A percentile compares a stretch with the other conserved stretches of the same genome.
These are phyloP conservation scores for Rhegmatorhina hoffmannsi DNA, from an alignment of 2,113 vertebrate species.

Conservation along the genomic window DNA sequence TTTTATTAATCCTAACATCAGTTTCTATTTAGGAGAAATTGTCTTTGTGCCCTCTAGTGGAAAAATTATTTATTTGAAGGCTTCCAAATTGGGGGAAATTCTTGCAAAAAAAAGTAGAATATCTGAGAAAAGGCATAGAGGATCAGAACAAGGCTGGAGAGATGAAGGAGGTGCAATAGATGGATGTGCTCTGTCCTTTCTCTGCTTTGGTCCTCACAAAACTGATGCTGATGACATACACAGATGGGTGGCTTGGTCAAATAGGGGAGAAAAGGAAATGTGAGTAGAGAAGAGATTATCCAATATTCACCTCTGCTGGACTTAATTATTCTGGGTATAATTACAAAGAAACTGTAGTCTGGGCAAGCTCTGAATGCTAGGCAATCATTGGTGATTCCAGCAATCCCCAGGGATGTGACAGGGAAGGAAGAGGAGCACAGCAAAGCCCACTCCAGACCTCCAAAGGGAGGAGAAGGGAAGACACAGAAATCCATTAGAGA, in stretches of 20 bases:
- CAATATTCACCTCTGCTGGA: background rate
- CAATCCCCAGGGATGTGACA: rapidly evolving
- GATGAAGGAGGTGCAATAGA: background rate
- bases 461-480: background rate
- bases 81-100: background rate
- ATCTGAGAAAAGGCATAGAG: background rate
- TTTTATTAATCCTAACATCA: background rate
- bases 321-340: background rate
- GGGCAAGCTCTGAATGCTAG: background rate
- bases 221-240: background rate
- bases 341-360: background rate
- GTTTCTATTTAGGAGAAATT: conserved; percentile 27
- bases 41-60: conserved; percentile 67
- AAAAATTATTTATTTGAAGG: conserved; percentile 2
- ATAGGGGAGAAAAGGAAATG: background rate
- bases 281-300: background rate
- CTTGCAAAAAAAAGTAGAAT: background rate
- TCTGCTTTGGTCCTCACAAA: background rate
- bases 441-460: background rate
- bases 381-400: rapidly evolving
- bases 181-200: background rate
- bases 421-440: background rate
- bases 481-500: background rate
- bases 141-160: background rate
- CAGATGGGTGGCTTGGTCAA: background rate